A percentile compares a stretch with the other conserved stretches of the same genome.
Conservation (phyloP, 2,113 vertebrate species). For the Clarias batrachus region DNA sequence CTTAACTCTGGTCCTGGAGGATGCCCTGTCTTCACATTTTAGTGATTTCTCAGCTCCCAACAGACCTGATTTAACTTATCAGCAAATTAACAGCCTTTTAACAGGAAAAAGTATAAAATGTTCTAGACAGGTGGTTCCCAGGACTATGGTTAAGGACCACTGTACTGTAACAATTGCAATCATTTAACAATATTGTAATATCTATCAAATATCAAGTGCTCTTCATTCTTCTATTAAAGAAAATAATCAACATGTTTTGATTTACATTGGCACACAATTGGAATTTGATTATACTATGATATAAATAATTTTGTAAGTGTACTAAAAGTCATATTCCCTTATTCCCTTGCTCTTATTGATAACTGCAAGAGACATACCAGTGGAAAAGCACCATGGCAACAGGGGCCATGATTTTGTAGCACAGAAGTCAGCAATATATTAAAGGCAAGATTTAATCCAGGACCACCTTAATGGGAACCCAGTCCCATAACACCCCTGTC, state of each 20-base stretch:
- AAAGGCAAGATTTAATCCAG: not conserved
- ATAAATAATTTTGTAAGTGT: not conserved
- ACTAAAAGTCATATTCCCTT: not conserved
- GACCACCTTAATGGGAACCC: no score
- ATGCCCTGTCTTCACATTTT: no score
- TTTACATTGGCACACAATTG: not conserved
- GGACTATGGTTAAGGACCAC: no score
- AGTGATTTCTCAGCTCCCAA: no score
- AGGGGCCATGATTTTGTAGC: not conserved
- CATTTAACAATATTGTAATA: not conserved
- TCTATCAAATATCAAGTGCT: not conserved
- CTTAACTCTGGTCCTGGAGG: no score
- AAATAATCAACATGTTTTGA: slow-evolving; percentile 1
- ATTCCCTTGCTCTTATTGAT: not conserved
- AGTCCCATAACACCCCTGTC: no score
- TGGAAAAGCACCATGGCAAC: not conserved
- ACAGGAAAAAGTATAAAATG: no score
- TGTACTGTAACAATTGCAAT: not conserved
- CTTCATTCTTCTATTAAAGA: not conserved
- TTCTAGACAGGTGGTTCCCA: no score
- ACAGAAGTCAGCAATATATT: not conserved
- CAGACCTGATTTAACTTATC: no score
- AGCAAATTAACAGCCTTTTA: no score
- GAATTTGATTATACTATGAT: not conserved
- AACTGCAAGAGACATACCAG: not conserved